Evolutionary conservation across 37 sponge, comb jelly and placozoan species (phyloP), one percentile per base, ranked within the genome.

Genomic region (Bolinopsis microptera): DNA sequence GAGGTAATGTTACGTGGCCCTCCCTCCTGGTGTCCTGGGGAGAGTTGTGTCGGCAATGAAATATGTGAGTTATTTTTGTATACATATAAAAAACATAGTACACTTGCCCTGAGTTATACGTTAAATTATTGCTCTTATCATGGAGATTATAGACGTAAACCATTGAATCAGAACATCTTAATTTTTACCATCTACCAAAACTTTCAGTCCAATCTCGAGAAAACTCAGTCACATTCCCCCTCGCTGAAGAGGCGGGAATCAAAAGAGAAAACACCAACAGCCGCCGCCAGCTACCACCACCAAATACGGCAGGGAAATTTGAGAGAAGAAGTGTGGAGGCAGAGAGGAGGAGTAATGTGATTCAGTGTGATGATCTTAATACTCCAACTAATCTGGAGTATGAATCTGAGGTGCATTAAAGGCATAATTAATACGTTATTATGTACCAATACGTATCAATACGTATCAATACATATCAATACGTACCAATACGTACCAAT

Each of bases 381-480:
- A 18, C 61, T 72, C 75, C 31, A 8, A 23, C 75, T 72, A 5
- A 28, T 21, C 75, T 72, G 75, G 75, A 72, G 75, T n/a, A 72
- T 72, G 75, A 72, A n/a, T 72, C 75, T n/a, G 75, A 72, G 75
- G 75, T 72, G n/a, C n/a, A n/a, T n/a, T n/a, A n/a, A n/a, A n/a
- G n/a, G n/a, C n/a, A n/a, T n/a, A n/a, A n/a, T n/a, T n/a, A n/a
- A n/a, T n/a, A n/a, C n/a, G n/a, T n/a, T n/a, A n/a, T n/a, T n/a
- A n/a, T n/a, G n/a, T n/a, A n/a, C n/a, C n/a, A n/a, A n/a, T n/a
- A n/a, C n/a, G n/a, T n/a, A n/a, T n/a, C n/a, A n/a, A n/a, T n/a
- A n/a, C n/a, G n/a, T n/a, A n/a, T n/a, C n/a, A n/a, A n/a, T n/a
- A n/a, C n/a, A n/a, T n/a, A n/a, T n/a, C n/a, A n/a, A n/a, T n/a